Base-by-base conservation (phyloP, 2,797 vertebrate species). In the Sebastes kiyomatsui region DNA sequence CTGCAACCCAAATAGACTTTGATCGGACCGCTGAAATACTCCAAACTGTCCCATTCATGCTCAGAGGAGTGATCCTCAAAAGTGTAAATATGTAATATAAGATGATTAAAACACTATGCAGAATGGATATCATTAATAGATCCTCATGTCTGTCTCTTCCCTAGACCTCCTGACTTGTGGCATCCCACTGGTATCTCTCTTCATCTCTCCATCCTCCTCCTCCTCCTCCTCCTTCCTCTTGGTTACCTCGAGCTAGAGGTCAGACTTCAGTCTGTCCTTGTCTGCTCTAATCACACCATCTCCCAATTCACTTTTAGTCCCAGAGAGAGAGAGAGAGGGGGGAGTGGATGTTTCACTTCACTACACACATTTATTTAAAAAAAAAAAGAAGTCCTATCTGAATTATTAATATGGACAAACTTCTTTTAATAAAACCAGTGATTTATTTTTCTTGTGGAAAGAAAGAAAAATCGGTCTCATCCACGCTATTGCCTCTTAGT, bases 221-320 rank as follows among this genome's bases (percentile, higher is more conserved):
- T 58, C 30, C 27, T 30, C 62, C 23, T 65, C 69, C 55, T 59
- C 73, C 60, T 58, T 20, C 77, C 61, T 81, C 76, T 60, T 76
- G 71, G 86, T 83, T 91, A 84, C 64, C 78, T 77, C 67, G 25
- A 54, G 58, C 59, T 85, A 76, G 89, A 92, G 91, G 93, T 93
- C 90, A 83, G 71, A 73, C 83, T 75, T 80, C 77, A 84, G 79
- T 83, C 65, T 85, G 86, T 89, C 87, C 85, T 60, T 85, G 79
- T 90, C 86, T 73, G 62, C 70, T 91, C 86, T 91, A 90, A 93
- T 92, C 87, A 85, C 78, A 88, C 67, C 76, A 92, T 91, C 89
- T 86, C 85, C 88, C 83, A 82, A 81, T 88, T 92, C 83, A 85
- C 81, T 87, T 75, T 67, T 67, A 80, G 83, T 87, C 79, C 61